These are phyloP conservation scores for Chaetodon auriga DNA, from an alignment of 2,113 vertebrate species.

Conservation along the genomic window DNA sequence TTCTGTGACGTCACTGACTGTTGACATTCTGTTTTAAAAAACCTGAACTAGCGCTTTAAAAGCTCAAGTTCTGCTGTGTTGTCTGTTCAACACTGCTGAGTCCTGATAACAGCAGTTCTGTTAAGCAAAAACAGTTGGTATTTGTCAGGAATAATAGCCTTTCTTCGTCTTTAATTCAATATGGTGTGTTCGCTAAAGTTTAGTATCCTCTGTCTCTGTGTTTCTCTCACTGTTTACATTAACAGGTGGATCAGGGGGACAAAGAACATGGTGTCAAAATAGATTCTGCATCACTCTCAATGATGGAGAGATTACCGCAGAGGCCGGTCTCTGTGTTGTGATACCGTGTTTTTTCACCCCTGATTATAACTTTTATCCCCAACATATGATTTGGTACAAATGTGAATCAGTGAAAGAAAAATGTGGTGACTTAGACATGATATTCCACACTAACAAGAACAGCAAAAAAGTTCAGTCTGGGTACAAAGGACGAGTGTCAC, in stretches of 20 bases:
- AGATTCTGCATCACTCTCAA: constrained; percentile 28
- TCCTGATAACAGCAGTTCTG: neutral
- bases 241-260: neutral
- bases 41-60: too few species aligned
- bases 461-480: rapidly evolving
- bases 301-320: constrained; percentile 26
- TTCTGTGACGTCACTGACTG: too few species aligned
- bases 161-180: neutral
- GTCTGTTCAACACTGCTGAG: too few species aligned
- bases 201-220: neutral
- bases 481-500: constrained; percentile 11
- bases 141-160: neutral
- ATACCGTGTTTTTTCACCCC: constrained; percentile 58
- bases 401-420: neutral
- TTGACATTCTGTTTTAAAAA: too few species aligned
- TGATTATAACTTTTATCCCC: rapidly evolving
- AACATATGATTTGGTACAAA: constrained; percentile 64
- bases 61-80: neutral
- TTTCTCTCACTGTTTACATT: neutral
- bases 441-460: neutral
- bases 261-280: rapidly evolving
- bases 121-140: neutral
- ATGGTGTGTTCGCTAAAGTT: neutral
- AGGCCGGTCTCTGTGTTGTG: constrained; percentile 66
- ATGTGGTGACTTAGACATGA: neutral